These are phyloP conservation scores for Tursiops truncatus DNA, from an alignment of 2,113 vertebrate genomes.

Conservation along the genomic window DNA sequence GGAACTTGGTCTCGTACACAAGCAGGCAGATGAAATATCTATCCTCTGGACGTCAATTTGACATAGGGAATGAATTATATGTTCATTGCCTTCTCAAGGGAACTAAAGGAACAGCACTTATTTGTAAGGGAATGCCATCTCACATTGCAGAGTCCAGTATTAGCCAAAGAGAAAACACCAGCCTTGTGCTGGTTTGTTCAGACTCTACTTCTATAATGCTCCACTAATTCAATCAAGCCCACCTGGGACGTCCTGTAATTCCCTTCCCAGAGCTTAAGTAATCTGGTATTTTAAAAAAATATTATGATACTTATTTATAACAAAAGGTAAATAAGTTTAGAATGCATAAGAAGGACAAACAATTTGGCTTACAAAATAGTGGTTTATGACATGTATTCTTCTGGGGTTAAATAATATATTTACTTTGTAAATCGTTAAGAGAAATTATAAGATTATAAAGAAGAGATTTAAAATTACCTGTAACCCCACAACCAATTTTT, in stretches of 20 bases:
- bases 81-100: background rate
- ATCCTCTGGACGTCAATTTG: background rate
- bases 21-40: background rate
- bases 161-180: background rate
- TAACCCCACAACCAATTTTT: background rate
- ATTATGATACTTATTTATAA: background rate
- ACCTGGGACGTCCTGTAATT: background rate
- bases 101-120: background rate
- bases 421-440: constrained; percentile 8
- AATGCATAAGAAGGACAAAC: background rate
- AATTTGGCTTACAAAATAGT: constrained; percentile 12
- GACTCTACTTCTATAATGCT: background rate
- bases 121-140: background rate
- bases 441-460: constrained; percentile 1
- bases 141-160: background rate
- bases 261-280: background rate
- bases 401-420: constrained; percentile 30
- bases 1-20: background rate
- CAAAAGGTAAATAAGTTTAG: constrained; percentile 39
- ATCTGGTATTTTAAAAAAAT: background rate
- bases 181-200: background rate
- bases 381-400: background rate
- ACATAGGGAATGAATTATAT: background rate
- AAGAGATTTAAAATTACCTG: background rate
- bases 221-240: background rate